Conservation (phyloP, 1,140 invertebrate genomes). For the Drosophila asahinai region DNA sequence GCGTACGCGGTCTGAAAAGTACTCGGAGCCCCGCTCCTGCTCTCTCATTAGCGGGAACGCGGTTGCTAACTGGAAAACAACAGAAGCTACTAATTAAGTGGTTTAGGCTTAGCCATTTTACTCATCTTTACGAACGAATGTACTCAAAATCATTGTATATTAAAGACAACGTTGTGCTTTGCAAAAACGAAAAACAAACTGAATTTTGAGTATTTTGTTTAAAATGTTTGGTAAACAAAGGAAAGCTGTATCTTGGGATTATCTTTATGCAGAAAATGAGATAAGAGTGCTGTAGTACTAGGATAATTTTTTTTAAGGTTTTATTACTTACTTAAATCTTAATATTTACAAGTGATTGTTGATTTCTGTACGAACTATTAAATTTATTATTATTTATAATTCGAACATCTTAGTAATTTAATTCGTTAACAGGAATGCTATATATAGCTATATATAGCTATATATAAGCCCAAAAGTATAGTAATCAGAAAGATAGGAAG, state of each 20-base stretch:
- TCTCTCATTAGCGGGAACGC: conserved; percentile 22
- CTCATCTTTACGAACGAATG: conserved; percentile 31
- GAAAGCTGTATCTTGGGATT: background rate
- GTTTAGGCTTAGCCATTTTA: conserved; percentile 47
- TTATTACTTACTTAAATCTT: background rate
- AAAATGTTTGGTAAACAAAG: background rate
- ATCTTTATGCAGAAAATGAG: background rate
- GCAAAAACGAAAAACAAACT: background rate
- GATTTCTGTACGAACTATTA: too few relatives aligned
- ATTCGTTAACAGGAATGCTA: too few relatives aligned
- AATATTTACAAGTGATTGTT: too few relatives aligned
- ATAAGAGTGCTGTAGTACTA: background rate
- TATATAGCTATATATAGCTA: too few relatives aligned
- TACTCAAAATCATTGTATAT: conserved; percentile 12
- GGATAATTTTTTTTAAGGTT: too few relatives aligned
- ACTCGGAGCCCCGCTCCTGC: conserved; percentile 12
- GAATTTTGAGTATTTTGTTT: background rate
- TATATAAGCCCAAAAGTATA: too few relatives aligned
- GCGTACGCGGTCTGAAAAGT: conserved; percentile 13
- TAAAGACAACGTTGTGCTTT: conserved; percentile 36
- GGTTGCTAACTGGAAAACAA: conserved; percentile 50
- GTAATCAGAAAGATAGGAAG: too few relatives aligned
- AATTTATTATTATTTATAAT: too few relatives aligned
- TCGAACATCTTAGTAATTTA: too few relatives aligned
- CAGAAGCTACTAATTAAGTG: conserved; percentile 70